Evolutionary conservation across 35 echinoderm and acorn worm species (phyloP).

Genomic region (Acanthaster planci): DNA sequence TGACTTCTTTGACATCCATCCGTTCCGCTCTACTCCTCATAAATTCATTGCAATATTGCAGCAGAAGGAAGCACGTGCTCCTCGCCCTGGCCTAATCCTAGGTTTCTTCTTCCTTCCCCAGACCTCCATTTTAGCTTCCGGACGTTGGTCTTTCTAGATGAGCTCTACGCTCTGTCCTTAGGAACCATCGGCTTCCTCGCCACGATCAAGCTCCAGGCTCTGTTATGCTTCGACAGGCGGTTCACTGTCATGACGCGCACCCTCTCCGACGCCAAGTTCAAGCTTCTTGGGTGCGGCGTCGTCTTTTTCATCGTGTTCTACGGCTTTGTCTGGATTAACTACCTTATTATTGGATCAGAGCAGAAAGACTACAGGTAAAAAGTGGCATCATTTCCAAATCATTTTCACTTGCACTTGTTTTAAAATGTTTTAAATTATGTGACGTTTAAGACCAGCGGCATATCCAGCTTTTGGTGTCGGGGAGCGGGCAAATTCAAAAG

Average conservation of each 20-base stretch:
- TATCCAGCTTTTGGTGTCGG: too few species aligned
- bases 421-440: too few species aligned
- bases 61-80: too few species aligned
- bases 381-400: too few species aligned
- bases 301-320: conserved; percentile 7
- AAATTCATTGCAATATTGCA: too few species aligned
- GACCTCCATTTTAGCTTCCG: neutral
- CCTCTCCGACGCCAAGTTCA: neutral
- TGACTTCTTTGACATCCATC: too few species aligned
- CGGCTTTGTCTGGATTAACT: conserved; percentile 14
- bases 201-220: conserved; percentile 5
- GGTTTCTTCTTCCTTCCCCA: too few species aligned
- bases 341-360: neutral
- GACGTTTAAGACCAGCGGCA: too few species aligned
- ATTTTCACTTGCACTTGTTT: too few species aligned
- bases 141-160: neutral
- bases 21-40: too few species aligned
- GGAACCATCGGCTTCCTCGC: neutral
- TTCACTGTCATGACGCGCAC: conserved; percentile 15
- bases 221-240: conserved; percentile 17
- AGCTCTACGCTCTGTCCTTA: neutral
- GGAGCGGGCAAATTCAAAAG: too few species aligned
- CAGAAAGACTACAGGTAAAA: neutral
- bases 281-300: neutral
- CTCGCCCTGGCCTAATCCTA: too few species aligned